These are phyloP conservation scores for Bubalus kerabau DNA, from an alignment of 2,113 vertebrate genomes.

Conservation along the genomic window DNA sequence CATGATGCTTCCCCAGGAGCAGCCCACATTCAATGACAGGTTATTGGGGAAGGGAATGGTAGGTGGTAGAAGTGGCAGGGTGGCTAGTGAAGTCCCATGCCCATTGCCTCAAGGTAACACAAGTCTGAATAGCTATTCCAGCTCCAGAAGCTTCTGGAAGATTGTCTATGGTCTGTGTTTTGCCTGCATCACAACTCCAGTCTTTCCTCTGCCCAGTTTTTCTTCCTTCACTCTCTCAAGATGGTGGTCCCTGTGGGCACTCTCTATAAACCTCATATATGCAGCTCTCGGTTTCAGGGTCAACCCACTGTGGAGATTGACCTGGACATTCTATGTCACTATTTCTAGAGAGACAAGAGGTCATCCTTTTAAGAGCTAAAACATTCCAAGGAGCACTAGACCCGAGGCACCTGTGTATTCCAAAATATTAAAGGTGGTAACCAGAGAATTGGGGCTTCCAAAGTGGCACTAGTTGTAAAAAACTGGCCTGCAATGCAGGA, in stretches of 20 bases:
- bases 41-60: background rate
- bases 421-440: background rate
- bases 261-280: background rate
- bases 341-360: background rate
- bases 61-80: background rate
- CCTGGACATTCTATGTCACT: background rate
- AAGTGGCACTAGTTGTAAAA: accelerated
- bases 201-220: background rate
- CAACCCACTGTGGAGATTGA: background rate
- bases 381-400: too few relatives aligned
- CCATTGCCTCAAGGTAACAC: background rate
- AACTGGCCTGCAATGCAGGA: background rate
- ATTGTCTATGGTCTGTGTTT: background rate
- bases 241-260: background rate
- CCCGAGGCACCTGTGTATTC: background rate
- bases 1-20: background rate
- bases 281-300: background rate
- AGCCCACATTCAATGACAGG: background rate
- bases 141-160: background rate
- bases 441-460: background rate
- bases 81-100: background rate
- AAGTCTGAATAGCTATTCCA: background rate
- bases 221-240: background rate
- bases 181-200: background rate
- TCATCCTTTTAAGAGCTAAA: background rate